These are phyloP conservation scores for Agrypnus murinus DNA, from an alignment of 2,888 invertebrate genomes.

Conservation along the genomic window DNA sequence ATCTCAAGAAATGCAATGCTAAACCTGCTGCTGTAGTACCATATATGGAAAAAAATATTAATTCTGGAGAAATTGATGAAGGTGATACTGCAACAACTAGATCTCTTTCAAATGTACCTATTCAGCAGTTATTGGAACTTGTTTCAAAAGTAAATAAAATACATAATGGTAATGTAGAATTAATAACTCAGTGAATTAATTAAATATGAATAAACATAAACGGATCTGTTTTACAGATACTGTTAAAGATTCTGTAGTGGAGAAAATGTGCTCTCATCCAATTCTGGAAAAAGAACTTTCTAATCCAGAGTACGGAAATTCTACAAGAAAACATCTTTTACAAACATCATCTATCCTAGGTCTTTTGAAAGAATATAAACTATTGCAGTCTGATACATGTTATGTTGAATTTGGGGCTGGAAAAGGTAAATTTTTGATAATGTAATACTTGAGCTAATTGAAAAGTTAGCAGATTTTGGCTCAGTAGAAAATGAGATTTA, in stretches of 20 bases:
- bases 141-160: conserved; percentile 71
- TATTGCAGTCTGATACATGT: conserved; percentile 78
- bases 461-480: too few species aligned
- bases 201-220: too few species aligned
- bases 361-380: conserved; percentile 76
- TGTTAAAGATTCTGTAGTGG: conserved; percentile 67
- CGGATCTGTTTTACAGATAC: too few species aligned
- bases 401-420: conserved; percentile 93
- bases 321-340: conserved; percentile 82
- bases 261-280: conserved; percentile 69
- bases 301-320: conserved; percentile 76
- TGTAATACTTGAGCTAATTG: too few species aligned
- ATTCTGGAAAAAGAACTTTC: conserved; percentile 72
- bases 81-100: conserved; percentile 55
- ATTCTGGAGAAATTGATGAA: conserved; percentile 66
- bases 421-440: too few species aligned
- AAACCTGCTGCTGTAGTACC: conserved; percentile 72
- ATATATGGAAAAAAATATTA: conserved; percentile 74
- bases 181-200: not conserved
- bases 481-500: too few species aligned
- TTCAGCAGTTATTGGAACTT: conserved; percentile 67
- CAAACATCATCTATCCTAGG: conserved; percentile 87
- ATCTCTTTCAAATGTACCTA: conserved; percentile 69
- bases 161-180: conserved; percentile 62
- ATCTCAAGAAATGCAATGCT: conserved; percentile 84